Evolutionary conservation across 2,888 invertebrate species (phyloP).

Genomic region (Yponomeuta evonymella): DNA sequence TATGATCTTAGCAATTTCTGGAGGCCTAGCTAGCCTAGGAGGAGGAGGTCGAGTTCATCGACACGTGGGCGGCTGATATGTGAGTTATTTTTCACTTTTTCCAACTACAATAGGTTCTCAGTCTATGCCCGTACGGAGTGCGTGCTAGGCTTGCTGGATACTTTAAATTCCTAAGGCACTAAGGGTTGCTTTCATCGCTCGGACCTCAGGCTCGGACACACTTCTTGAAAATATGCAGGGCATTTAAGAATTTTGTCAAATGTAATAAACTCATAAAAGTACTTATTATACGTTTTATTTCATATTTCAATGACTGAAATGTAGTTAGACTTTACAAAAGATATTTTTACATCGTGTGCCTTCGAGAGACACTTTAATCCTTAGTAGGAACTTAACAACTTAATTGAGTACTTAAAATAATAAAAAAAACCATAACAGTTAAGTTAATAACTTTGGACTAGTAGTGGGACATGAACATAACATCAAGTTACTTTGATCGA

Average conservation of each 20-base stretch:
- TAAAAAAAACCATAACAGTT: neutral
- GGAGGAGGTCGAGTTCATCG: no score
- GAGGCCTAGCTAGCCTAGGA: no score
- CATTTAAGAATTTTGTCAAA: constrained; percentile 18
- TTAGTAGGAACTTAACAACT: neutral
- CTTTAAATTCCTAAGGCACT: no score
- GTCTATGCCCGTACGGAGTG: no score
- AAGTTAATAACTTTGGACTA: neutral
- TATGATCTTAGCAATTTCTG: neutral
- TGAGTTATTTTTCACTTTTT: no score
- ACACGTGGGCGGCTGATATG: no score
- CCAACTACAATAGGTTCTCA: no score
- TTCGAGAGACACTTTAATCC: neutral
- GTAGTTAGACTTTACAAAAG: neutral
- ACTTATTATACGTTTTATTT: constrained; percentile 15
- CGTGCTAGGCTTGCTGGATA: no score
- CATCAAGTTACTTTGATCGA: neutral
- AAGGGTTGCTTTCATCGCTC: neutral
- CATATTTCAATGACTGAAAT: neutral
- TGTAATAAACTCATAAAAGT: constrained; percentile 19
- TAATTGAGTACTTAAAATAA: neutral
- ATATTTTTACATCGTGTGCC: neutral
- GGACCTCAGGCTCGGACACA: neutral
- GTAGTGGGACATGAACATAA: neutral
- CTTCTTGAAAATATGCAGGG: neutral